Base-by-base conservation (phyloP, 2,113 vertebrate genomes). In the Azemiops feae region DNA sequence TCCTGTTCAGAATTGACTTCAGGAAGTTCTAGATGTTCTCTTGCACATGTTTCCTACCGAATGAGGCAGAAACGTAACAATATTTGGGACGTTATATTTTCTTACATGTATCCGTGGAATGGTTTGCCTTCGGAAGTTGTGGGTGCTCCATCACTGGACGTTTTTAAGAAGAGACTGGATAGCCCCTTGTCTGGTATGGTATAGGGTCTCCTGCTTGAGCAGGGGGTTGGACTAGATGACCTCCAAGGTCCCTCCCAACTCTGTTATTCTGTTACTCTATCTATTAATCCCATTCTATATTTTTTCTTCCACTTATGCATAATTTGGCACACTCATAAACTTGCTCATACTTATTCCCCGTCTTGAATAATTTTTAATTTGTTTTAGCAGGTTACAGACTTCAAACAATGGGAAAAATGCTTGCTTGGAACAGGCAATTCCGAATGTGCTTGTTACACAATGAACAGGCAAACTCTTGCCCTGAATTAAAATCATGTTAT, bases 401-500 rank as follows among this genome's bases (percentile, higher is more conserved):
- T 90, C 55, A 52, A 30, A 52, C 22, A 23, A n/a, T 86, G 2
- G 53, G 58, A 12, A 16, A 87, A 90, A 60, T 43, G 45, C 22
- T 55, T 93, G 12, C 45, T 34, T 58, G 27, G 54, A 90, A 45
- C 92, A 52, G 74, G 25, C 86, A 90, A 89, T 90, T 45, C 69
- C 8, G 23, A 90, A n/a, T 22, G 22, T 53, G 88, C 55, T 86
- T 50, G 54, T 86, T 92, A 14, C 50, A 88, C 2, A 54, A 9
- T 20, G 43, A 85, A 14, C 22, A 16, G 47, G 47, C 30, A 55
- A 85, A 74, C 30, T 6, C 25, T 8, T 20, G 30, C 27, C 88
- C 90, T 60, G 92, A 87, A 90, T 93, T 90, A 93, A 87, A 86
- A n/a, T 90, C n/a, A 12, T 86, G 55, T 47, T 58, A 93, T 57